phyloP scores from a whole-genome alignment of 92 coral and sea anemone genomes.

The Palythoa grandiflora region DNA sequence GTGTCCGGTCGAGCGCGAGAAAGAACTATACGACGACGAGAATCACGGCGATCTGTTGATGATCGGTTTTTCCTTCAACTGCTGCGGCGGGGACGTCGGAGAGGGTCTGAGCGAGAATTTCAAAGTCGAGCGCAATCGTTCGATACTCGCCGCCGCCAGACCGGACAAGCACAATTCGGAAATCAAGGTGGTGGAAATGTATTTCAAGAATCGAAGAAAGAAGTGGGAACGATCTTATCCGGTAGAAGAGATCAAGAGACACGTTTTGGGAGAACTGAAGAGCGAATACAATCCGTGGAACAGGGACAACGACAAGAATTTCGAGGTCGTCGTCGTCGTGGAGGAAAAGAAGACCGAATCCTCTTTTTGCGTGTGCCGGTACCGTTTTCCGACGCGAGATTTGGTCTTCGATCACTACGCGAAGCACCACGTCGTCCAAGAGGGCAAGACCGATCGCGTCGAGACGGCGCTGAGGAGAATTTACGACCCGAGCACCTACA shows the following conservation, averaged over 20 bases:
- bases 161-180: not conserved
- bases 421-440: not conserved
- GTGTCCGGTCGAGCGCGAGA: not conserved
- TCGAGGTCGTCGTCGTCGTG: not conserved
- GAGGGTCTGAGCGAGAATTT: not conserved
- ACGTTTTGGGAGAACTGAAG: not conserved
- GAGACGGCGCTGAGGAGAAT: not conserved
- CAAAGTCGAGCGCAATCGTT: not conserved
- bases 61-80: not conserved
- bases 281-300: not conserved
- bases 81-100: not conserved
- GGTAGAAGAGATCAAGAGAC: too few species aligned
- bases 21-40: not conserved
- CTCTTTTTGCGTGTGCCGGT: conserved; percentile 6
- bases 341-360: not conserved
- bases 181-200: conserved; percentile 1
- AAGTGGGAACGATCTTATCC: conserved; percentile 8
- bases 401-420: not conserved
- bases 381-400: conserved; percentile 2
- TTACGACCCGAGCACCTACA: not conserved
- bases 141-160: not conserved
- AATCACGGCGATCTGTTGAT: not conserved
- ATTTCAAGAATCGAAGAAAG: conserved; percentile 14
- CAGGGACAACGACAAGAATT: not conserved
- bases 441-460: not conserved